Percentiles rank a stretch among this genome's conserved stretches.
phyloP scores from a whole-genome alignment of 2,888 invertebrate species.

The Heliconius hortense region DNA sequence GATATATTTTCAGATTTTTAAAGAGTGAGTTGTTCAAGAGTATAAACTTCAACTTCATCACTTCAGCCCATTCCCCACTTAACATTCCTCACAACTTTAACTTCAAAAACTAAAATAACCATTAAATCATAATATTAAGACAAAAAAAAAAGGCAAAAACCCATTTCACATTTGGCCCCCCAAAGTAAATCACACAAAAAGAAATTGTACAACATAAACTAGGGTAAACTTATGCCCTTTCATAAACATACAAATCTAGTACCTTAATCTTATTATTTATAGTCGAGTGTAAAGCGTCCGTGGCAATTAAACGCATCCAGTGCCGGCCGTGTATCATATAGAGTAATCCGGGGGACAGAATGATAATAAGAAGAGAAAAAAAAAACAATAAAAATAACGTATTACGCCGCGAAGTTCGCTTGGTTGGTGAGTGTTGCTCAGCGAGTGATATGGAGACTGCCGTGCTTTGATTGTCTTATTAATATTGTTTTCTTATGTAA shows the following conservation, averaged over 20 bases:
- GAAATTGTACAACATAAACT: conserved; percentile 63
- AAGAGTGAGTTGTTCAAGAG: too few species aligned
- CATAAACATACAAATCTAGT: conserved; percentile 58
- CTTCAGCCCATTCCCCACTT: neutral
- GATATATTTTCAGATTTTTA: neutral
- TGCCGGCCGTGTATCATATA: conserved; percentile 72
- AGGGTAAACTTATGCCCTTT: conserved; percentile 47
- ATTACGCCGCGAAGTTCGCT: conserved; percentile 76
- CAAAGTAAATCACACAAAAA: conserved; percentile 65
- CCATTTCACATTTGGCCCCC: neutral
- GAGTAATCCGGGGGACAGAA: conserved; percentile 77
- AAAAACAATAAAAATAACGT: conserved; percentile 83
- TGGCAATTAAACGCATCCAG: conserved; percentile 80
- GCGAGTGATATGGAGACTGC: conserved; percentile 56
- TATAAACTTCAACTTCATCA: too few species aligned
- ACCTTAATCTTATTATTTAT: conserved; percentile 80
- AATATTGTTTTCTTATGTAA: neutral
- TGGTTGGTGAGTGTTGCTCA: conserved; percentile 60
- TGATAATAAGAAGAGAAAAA: conserved; percentile 73
- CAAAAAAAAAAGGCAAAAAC: neutral
- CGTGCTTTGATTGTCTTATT: neutral
- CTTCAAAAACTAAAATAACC: neutral
- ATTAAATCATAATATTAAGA: neutral
- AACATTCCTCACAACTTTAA: neutral
- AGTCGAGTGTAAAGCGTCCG: conserved; percentile 66